Base-by-base conservation (phyloP, 2,113 vertebrate genomes). In the Bos javanicus region DNA sequence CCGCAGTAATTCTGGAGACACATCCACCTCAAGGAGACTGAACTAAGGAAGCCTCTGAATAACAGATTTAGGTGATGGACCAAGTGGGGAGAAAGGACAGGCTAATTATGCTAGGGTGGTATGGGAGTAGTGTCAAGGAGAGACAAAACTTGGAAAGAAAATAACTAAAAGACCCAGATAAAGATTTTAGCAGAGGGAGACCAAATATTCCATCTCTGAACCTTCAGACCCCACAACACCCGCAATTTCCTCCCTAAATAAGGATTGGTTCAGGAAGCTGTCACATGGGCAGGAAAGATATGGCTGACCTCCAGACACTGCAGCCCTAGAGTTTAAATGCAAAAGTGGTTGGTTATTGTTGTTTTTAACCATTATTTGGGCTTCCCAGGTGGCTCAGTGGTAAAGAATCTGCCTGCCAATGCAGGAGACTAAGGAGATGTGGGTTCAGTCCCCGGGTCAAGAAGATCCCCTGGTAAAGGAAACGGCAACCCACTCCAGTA, bases 401-500 rank as follows among this genome's bases (percentile, higher is more conserved):
- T 39, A 71, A 39, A 39, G 19, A 71, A 71, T 71, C 67, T 71
- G 67, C n/a, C 67, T 39, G 19, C 19, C n/a, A 71, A 23, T 23
- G 19, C 36, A 39, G 67, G n/a, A 71, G n/a, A 71, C n/a, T 6
- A 36, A 23, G 67, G 67, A 71, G n/a, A 39, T 71, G 3, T 23
- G 67, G 19, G n/a, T 71, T 71, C n/a, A 39, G n/a, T 23, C 3
- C 19, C n/a, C 39, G 67, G 67, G 67, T 71, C 67, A 39, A 23
- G 67, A 71, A 39, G 67, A 39, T 71, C n/a, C 67, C 19, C n/a
- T 71, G 19, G n/a, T 39, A n/a, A 71, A 39, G n/a, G 67, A 23
- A 39, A 71, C 0, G 0, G 19, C 67, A 71, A 39, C 5, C 67
- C n/a, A 23, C 19, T 71, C 19, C 67, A 39, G 19, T 39, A 71